Evolutionary conservation across 2,113 vertebrate genomes (phyloP), one percentile per base, ranked within the genome.

Genomic region (Pterophyllum scalare): DNA sequence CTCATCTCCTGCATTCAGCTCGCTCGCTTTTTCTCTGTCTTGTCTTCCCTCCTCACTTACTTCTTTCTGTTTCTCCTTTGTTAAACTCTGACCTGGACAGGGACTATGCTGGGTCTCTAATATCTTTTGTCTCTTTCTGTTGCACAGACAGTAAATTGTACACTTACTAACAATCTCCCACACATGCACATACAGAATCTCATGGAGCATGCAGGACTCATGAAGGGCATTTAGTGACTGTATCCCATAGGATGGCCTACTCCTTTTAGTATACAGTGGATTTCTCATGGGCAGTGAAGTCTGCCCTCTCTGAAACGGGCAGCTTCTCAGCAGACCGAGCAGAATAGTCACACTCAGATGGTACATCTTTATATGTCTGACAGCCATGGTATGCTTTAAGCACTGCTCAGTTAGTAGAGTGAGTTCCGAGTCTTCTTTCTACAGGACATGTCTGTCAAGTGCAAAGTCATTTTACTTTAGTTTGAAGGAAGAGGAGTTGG

Each of bases 361-460:
- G 64, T 82, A 89, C 88, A 89, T 89, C 90, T 93, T 83, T 84
- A 90, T 92, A 78, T 85, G 54, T 85, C 77, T 91, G 89, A 91
- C 89, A 90, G 67, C 81, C 24, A 26, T 54, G 67, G 75, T 59
- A 81, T 78, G 78, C 54, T 91, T 75, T 85, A 62, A 90, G 70
- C 11, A 84, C 72, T 84, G 70, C 65, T 89, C 85, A 90, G 72
- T 84, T 79, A 70, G 62, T 70, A 49, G 38, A 85, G 24, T 38
- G 31, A 75, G 74, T 85, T 85, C 33, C 58, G 22, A 60, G 49
- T 80, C 43, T 35, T 22, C 28, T 89, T 77, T 59, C 5, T 62
- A 14, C 65, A 74, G 43, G 57, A 80, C 40, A 61, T 67, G 56
- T 80, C 64, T 59, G 79, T 75, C 10, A 76, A 67, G 46, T 74